Percentiles rank a stretch among this genome's conserved stretches.
phyloP scores from a whole-genome alignment of 2,113 vertebrate genomes.

The Odocoileus virginianus region DNA sequence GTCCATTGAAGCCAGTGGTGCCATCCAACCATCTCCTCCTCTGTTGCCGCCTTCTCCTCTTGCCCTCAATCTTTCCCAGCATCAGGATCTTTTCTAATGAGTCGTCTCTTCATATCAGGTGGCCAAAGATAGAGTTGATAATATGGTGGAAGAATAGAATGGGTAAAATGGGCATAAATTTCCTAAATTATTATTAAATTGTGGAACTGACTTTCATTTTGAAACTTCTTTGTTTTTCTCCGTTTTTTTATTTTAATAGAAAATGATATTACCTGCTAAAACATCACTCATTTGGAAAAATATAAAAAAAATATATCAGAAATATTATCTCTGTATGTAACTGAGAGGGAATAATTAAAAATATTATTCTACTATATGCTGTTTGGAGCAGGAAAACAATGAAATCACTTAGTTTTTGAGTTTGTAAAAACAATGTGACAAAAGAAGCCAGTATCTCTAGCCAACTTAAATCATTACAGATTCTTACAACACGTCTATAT shows the following conservation, averaged over 20 bases:
- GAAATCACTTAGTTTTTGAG: neutral
- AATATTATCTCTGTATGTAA: neutral
- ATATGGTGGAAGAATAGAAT: neutral
- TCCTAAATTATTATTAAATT: neutral
- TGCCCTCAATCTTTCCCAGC: neutral
- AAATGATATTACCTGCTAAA: conserved; percentile 41
- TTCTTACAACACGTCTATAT: neutral
- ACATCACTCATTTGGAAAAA: conserved; percentile 25
- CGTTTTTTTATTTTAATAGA: neutral
- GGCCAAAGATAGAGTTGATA: neutral
- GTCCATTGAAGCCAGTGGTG: neutral
- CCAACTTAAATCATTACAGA: neutral
- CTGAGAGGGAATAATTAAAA: neutral
- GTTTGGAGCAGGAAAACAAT: neutral
- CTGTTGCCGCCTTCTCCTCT: neutral
- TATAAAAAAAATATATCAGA: neutral
- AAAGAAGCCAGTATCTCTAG: neutral
- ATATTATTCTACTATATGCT: neutral
- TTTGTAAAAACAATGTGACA: neutral
- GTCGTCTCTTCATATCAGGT: neutral
- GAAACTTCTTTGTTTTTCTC: neutral
- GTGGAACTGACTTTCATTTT: neutral
- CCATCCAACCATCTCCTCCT: neutral
- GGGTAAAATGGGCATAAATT: neutral
- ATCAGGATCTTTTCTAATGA: neutral